A percentile compares a stretch with the other conserved stretches of the same genome.
Conservation (phyloP, 1,140 invertebrate species). For the Anoplophora glabripennis region DNA sequence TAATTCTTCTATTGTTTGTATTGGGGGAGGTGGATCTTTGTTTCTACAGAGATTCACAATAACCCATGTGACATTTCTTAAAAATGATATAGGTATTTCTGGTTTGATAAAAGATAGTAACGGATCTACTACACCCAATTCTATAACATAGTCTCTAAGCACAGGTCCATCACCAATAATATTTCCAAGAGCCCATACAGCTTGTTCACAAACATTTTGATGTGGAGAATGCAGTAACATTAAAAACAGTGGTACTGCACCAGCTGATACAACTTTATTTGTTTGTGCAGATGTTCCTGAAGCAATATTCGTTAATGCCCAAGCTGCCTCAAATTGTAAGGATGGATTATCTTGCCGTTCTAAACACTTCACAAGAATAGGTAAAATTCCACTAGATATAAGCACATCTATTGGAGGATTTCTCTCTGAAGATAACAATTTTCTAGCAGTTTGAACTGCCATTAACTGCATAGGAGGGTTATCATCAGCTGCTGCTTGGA, state of each 20-base stretch:
- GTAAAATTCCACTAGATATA: constrained; percentile 90
- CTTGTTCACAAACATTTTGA: constrained; percentile 98
- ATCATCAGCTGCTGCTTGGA: constrained; percentile 66
- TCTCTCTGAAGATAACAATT: constrained; percentile 92
- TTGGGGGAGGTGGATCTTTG: constrained; percentile 89
- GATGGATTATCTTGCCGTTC: constrained; percentile 82
- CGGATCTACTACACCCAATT: constrained; percentile 84
- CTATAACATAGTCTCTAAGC: constrained; percentile 89
- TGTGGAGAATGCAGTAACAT: constrained; percentile 86
- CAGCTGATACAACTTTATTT: constrained; percentile 88
- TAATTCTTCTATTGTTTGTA: constrained; percentile 86
- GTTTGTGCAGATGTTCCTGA: constrained; percentile 96
- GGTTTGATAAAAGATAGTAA: constrained; percentile 89
- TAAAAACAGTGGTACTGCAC: constrained; percentile 94
- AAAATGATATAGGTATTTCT: constrained; percentile 87
- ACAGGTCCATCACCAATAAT: constrained; percentile 91
- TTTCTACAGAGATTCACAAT: constrained; percentile 96
- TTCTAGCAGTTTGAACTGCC: constrained; percentile 85
- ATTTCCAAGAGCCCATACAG: constrained; percentile 95
- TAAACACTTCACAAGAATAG: constrained; percentile 88
- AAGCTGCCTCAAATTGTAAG: constrained; percentile 97
- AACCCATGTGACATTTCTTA: constrained; percentile 97
- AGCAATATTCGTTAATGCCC: constrained; percentile 99
- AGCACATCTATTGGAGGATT: constrained; percentile 99
- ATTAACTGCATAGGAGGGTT: constrained; percentile 71